Evolutionary conservation across 2,888 invertebrate species (phyloP), one percentile per base, ranked within the genome.

Genomic region (Osmoderma eremita): DNA sequence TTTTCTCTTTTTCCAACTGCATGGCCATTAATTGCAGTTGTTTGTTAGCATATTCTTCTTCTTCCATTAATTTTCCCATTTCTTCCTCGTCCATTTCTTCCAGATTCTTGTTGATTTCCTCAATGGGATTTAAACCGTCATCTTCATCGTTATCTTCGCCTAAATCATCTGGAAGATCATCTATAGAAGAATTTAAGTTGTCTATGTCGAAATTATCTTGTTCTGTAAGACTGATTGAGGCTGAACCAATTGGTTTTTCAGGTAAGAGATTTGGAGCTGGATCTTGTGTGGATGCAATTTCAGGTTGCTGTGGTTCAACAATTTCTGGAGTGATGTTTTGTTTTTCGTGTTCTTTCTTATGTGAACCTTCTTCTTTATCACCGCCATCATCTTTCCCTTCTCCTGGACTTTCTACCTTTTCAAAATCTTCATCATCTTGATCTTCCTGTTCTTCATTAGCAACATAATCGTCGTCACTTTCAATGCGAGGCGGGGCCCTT

Each of bases 11-110:
- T 75, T 86, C 86, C 45, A 83, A 76, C 83, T 86, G 76, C 3
- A 72, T 73, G 1, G 84, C 84, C 0, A 84, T 84, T 22, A 85
- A 70, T 68, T 86, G 84, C 3, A 86, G 75, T 72, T 86, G 86
- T 13, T 85, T 84, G 36, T 86, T 85, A 0, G 86, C 86, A 49
- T 85, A 86, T 69, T 88, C 87, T 74, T 88, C 88, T 53, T 87
- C 87, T 71, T 88, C 88, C 80, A 88, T 87, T 86, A 88, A 86
- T n/a, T 77, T 76, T 41, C 78, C 79, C 72, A 78, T 77, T 69
- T 80, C 79, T 62, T 78, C 77, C 61, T 78, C 78, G 64, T 84
- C 84, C 82, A 85, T 83, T 69, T 84, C 83, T 24, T 86, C 85
- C 0, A 79, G 68, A 68, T 77, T 79, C 67, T 76, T 76, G 54